Base-by-base conservation (phyloP, 2,888 invertebrate species). In the Hecatera dysodea region DNA sequence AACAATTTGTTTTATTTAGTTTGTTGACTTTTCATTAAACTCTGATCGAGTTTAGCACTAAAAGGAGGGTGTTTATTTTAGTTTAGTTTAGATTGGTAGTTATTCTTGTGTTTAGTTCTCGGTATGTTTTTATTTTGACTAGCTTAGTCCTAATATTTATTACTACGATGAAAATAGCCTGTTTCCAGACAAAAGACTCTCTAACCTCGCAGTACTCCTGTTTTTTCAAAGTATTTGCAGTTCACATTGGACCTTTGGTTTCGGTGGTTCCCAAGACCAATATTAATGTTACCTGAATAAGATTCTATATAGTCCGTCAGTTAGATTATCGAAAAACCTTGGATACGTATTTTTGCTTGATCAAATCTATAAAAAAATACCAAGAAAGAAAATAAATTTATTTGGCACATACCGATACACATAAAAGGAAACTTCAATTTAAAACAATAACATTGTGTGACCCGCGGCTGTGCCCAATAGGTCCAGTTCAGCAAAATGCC, bases 1-100 rank as follows among this genome's bases (percentile, higher is more conserved):
- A 75, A 48, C 66, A 36, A 80, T 76, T 62, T 67, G 63, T 67
- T 76, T 76, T 67, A 75, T 63, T 64, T 57, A 56, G 55, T 46
- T 62, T 56, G 55, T 24, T 50, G 44, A 36, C 19, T 59, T 79
- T 75, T 63, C 44, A 69, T 69, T 79, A 50, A 72, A 24, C 36
- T 77, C 56, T 71, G 48, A 52, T n/a, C 36, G 48, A 63, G 33
- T 62, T 75, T 50, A 17, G 24, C 17, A 52, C 11, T 36, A 27
- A 72, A 55, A 24, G 11, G 29, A 4, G 19, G n/a, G 42, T 27
- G 60, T 42, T 42, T 69, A 33, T 57, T 75, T 74, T n/a, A 22
- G 60, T 68, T 36, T 7, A 4, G 22, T 72, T 22, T 61, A n/a
- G 33, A 36, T 68, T 67, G 46, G 29, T 46, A 8, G 15, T 48